These are phyloP conservation scores for Australoheros scitulus DNA, from an alignment of 2,113 vertebrate genomes.

Conservation along the genomic window DNA sequence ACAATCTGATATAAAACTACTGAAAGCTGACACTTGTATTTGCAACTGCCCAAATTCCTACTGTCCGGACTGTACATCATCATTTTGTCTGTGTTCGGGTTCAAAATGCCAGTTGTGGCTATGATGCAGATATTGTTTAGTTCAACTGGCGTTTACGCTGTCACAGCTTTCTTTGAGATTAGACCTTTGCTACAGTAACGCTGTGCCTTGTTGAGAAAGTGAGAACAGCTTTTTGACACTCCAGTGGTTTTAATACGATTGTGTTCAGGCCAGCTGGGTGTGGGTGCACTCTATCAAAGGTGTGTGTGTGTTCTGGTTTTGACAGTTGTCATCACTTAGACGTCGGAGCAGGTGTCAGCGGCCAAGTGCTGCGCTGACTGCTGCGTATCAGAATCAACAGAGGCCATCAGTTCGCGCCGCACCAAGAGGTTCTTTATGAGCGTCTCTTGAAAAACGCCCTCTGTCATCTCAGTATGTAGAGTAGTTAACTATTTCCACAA, in stretches of 20 bases:
- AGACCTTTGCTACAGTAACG: neutral
- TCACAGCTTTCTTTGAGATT: constrained; percentile 8
- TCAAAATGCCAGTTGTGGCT: neutral
- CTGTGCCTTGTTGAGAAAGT: neutral
- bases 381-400: constrained; percentile 23
- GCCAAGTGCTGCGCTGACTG: constrained; percentile 48
- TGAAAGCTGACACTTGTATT: neutral
- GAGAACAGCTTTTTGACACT: constrained; percentile 26
- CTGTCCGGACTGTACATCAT: neutral
- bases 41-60: constrained; percentile 1
- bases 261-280: constrained; percentile 22
- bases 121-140: neutral
- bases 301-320: neutral
- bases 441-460: neutral
- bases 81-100: neutral
- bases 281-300: neutral
- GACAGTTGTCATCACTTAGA: constrained; percentile 62
- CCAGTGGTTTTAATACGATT: constrained; percentile 16
- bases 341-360: constrained; percentile 62
- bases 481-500: constrained; percentile 56
- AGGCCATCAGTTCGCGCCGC: neutral
- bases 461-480: constrained; percentile 11
- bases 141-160: neutral
- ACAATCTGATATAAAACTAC: neutral
- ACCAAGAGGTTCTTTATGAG: constrained; percentile 48